Evolutionary conservation across 2,797 vertebrate species (phyloP), one percentile per base, ranked within the genome.

Genomic region (Passerculus sandwichensis): DNA sequence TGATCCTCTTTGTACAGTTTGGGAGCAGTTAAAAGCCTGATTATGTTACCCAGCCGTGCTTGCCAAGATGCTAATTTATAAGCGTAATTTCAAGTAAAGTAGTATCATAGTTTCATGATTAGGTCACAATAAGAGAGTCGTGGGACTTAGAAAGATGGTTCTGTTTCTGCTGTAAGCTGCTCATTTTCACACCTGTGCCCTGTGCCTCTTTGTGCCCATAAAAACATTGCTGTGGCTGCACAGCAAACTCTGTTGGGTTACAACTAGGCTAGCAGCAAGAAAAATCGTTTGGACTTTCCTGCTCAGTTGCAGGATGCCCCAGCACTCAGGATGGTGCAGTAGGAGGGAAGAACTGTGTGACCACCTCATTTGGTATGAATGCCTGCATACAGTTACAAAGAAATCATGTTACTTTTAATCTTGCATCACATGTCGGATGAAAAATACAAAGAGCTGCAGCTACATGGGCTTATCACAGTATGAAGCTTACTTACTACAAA

Each of bases 31-130:
- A 80, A 85, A 91, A 85, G 54, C 53, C 69, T 12, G 13, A 34
- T 56, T 85, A 51, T 19, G 34, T 86, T 91, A 84, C 16, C 26
- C 73, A 85, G 72, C 13, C 1, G 0, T 71, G 76, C 61, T 83
- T 73, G 75, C 85, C 88, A 89, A 56, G 66, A 66, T 56, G 47
- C n/a, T 91, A 67, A 80, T 85, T 95, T 73, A 30, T 64, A 74
- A 80, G 69, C 0, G 0, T 66, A 85, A 80, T 95, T 93, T 96
- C 53, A 70, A 76, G 51, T 56, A 51, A 50, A 70, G 40, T 36
- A 45, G 32, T 73, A 62, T 79, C 64, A 47, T 53, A 88, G 82
- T 88, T 94, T 57, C 53, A 45, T 25, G 45, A 45, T 93, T 77
- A 89, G 69, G 61, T 93, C 85, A 91, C 0, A 0, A 12, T 56